phyloP scores from a whole-genome alignment of 1,140 invertebrate genomes.

The Meloidogyne chitwoodi region DNA sequence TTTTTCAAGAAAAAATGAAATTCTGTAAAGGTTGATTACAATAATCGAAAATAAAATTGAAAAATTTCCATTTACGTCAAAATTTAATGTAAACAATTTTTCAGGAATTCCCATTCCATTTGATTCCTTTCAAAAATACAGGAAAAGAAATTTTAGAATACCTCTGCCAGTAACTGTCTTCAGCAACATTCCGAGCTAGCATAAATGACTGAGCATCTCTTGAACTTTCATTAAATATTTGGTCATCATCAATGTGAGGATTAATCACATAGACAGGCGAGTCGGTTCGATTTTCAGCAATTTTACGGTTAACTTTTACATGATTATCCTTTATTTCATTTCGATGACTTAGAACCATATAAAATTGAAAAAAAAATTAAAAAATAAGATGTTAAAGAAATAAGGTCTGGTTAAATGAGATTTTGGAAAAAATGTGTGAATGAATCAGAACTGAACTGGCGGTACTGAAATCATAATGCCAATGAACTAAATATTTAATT shows the following conservation, averaged over 20 bases:
- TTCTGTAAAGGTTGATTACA: too few relatives aligned
- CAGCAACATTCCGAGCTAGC: constrained; percentile 9
- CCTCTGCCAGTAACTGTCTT: constrained; percentile 41
- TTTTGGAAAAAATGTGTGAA: too few relatives aligned
- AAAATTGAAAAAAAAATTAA: too few relatives aligned
- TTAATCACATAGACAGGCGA: neutral
- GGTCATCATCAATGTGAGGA: neutral
- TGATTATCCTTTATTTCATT: neutral
- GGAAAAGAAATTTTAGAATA: constrained; percentile 11
- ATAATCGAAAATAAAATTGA: too few relatives aligned
- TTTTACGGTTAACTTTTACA: neutral
- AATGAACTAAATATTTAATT: too few relatives aligned
- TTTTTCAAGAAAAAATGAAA: neutral
- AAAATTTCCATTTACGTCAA: too few relatives aligned
- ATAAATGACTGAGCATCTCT: neutral
- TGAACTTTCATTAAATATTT: neutral
- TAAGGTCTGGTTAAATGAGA: too few relatives aligned
- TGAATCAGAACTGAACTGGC: too few relatives aligned
- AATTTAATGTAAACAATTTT: neutral
- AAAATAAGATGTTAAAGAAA: too few relatives aligned
- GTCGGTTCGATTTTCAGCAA: neutral
- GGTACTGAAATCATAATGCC: too few relatives aligned
- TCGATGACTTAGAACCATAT: too few relatives aligned
- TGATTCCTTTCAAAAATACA: neutral
- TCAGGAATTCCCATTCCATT: neutral